Conservation (phyloP, 2,113 vertebrate genomes). For the Gavia stellata region DNA sequence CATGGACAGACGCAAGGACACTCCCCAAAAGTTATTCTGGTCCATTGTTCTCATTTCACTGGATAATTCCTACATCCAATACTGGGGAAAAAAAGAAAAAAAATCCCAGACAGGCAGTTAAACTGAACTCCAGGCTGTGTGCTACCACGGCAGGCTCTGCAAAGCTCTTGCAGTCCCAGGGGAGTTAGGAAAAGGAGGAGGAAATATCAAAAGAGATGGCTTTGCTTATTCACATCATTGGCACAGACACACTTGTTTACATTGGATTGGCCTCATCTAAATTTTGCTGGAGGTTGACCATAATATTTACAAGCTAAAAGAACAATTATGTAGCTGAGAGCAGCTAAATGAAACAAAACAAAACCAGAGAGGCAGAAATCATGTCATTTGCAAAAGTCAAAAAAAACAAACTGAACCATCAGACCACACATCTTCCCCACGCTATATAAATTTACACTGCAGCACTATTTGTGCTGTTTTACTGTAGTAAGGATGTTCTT, state of each 20-base stretch:
- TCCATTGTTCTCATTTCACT: not conserved
- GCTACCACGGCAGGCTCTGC: not conserved
- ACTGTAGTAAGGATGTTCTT: not conserved
- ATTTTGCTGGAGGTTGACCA: constrained; percentile 57
- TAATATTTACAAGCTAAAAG: constrained; percentile 55
- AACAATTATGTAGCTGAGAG: constrained; percentile 52
- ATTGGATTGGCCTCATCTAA: constrained; percentile 46
- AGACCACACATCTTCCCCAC: constrained; percentile 47
- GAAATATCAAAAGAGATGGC: constrained; percentile 8
- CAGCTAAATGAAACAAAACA: constrained; percentile 41
- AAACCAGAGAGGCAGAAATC: constrained; percentile 15
- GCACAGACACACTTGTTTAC: constrained; percentile 25
- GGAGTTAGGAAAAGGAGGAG: not conserved
- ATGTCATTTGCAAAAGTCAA: not conserved
- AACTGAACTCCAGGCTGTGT: not conserved
- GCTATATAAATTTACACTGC: not conserved
- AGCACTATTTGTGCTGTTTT: not conserved
- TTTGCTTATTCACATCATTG: constrained; percentile 1
- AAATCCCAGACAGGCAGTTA: not conserved
- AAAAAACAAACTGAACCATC: constrained; percentile 8
- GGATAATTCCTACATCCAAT: not conserved
- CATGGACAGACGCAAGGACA: accelerated
- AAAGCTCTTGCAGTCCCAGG: not conserved
- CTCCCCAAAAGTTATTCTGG: not conserved
- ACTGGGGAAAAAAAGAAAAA: not conserved